These are phyloP conservation scores for Lasioglossum lativentre DNA, from an alignment of 2,888 invertebrate genomes.

Conservation along the genomic window DNA sequence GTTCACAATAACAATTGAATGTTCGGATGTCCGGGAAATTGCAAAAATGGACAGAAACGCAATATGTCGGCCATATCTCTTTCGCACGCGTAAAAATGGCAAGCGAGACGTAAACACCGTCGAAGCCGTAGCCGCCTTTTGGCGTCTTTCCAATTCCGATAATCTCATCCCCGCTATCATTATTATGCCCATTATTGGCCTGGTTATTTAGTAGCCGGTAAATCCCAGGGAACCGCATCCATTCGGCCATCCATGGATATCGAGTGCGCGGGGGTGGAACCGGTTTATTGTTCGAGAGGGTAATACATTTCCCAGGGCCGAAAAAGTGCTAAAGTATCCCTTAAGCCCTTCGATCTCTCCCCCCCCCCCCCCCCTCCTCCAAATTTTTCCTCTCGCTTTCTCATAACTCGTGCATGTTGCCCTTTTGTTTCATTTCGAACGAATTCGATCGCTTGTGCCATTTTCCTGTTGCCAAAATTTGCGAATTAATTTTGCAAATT, in stretches of 20 bases:
- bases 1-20: no score
- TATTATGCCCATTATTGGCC: conserved; percentile 79
- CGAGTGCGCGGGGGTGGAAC: conserved; percentile 27
- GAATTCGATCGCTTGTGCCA: no score
- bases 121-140: conserved; percentile 62
- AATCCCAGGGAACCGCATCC: conserved; percentile 74
- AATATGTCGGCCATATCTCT: conserved; percentile 26
- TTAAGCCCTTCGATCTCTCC: background rate
- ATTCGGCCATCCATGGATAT: conserved; percentile 50
- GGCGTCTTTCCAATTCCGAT: conserved; percentile 81
- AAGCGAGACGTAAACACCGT: conserved; percentile 27
- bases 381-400: background rate
- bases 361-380: background rate
- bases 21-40: no score
- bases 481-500: no score
- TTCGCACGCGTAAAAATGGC: conserved; percentile 9
- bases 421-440: no score
- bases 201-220: conserved; percentile 78
- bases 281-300: conserved; percentile 51
- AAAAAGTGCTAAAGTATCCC: conserved; percentile 33
- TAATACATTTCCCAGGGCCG: conserved; percentile 45
- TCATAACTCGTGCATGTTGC: no score
- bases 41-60: background rate
- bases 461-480: no score
- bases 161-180: conserved; percentile 77